Percentiles rank a stretch among this genome's conserved stretches.
phyloP scores from a whole-genome alignment of 2,113 vertebrate species.

The Laterallus jamaicensis region DNA sequence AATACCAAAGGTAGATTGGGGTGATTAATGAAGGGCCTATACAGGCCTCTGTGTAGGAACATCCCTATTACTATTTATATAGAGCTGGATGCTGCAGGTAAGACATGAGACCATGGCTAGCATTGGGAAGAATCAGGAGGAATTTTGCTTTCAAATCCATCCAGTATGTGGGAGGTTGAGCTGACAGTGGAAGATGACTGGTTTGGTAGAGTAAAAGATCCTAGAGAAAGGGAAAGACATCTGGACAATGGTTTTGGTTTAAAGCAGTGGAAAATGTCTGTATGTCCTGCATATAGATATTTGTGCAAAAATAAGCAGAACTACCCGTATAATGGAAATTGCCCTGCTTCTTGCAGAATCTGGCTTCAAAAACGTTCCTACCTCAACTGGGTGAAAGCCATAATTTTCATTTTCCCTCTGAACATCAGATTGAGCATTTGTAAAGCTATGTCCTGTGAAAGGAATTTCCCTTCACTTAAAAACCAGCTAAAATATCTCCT shows the following conservation, averaged over 20 bases:
- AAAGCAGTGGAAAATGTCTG: background rate
- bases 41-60: background rate
- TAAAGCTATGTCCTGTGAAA: constrained; percentile 20
- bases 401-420: constrained; percentile 20
- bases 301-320: background rate
- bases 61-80: background rate
- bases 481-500: constrained; percentile 19
- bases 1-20: background rate
- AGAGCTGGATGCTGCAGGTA: background rate
- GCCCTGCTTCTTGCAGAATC: background rate
- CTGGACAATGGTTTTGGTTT: background rate
- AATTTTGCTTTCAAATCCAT: background rate
- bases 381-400: background rate
- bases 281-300: background rate
- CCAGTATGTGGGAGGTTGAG: background rate
- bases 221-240: background rate
- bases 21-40: background rate
- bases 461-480: constrained; percentile 34
- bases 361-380: background rate
- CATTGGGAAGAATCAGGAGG: background rate
- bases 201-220: background rate
- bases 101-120: background rate
- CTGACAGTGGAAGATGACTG: background rate
- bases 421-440: background rate
- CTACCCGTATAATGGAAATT: background rate